These are phyloP conservation scores for Ophthalmolycus amberensis DNA, from an alignment of 2,113 vertebrate species.

Conservation along the genomic window DNA sequence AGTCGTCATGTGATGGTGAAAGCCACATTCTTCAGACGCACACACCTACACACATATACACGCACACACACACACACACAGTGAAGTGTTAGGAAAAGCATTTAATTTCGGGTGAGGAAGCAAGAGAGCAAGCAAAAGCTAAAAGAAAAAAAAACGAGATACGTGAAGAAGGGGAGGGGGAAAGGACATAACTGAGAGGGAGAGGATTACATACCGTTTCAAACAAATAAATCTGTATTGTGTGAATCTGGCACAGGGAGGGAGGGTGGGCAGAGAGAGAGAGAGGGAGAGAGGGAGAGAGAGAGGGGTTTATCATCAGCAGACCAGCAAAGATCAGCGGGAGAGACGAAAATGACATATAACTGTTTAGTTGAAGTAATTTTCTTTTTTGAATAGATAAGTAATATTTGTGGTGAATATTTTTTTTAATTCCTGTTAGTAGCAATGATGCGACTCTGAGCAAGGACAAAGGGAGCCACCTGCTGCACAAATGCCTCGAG, in stretches of 20 bases:
- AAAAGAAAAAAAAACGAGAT: constrained; percentile 8
- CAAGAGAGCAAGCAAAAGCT: neutral
- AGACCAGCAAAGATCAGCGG: constrained; percentile 8
- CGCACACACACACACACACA: neutral
- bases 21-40: neutral
- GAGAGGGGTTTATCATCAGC: constrained; percentile 18
- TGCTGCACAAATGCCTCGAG: neutral
- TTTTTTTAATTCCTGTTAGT: neutral
- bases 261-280: constrained; percentile 23
- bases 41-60: too few species aligned
- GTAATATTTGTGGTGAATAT: neutral
- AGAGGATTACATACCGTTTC: constrained; percentile 76
- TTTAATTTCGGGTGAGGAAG: too few species aligned
- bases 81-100: neutral
- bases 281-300: constrained; percentile 29
- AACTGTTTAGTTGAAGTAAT: neutral
- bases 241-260: constrained; percentile 61
- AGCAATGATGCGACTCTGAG: neutral
- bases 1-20: neutral
- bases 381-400: neutral
- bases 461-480: neutral
- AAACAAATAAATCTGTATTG: constrained; percentile 77
- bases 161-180: constrained; percentile 1
- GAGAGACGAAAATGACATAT: neutral
- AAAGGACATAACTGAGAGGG: constrained; percentile 19